Evolutionary conservation across 2,888 invertebrate species (phyloP).

Genomic region (Eilema caniola): DNA sequence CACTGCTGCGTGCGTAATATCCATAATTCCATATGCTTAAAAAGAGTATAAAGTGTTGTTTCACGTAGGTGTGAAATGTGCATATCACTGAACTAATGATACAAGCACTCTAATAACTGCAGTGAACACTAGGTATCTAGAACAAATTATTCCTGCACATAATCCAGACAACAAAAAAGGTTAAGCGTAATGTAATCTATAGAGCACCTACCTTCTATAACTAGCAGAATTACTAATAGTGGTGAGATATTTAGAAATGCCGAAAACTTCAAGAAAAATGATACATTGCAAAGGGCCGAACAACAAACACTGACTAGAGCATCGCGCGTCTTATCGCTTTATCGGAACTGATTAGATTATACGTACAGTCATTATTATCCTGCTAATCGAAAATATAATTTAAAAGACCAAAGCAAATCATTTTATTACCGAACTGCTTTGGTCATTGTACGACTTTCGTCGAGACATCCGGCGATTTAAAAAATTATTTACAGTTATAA

Average conservation of each 20-base stretch:
- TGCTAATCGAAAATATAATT: slow-evolving; percentile 74
- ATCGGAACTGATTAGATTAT: slow-evolving; percentile 78
- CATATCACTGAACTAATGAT: not conserved
- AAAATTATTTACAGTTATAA: not conserved
- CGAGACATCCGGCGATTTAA: slow-evolving; percentile 24
- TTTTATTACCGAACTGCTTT: slow-evolving; percentile 33
- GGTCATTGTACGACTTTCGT: slow-evolving; percentile 37
- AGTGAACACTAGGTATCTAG: not conserved
- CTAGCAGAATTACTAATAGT: slow-evolving; percentile 42
- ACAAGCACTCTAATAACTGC: not conserved
- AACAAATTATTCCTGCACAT: not conserved
- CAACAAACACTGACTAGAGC: slow-evolving; percentile 68
- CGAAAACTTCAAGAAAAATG: slow-evolving; percentile 42
- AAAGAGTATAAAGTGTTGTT: too few relatives aligned
- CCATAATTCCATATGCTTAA: too few relatives aligned
- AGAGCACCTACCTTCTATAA: slow-evolving; percentile 43
- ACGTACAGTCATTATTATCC: slow-evolving; percentile 75
- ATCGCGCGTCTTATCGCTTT: slow-evolving; percentile 69
- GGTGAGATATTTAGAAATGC: slow-evolving; percentile 12
- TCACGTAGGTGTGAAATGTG: not conserved
- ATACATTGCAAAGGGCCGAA: slow-evolving; percentile 59
- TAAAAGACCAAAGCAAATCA: slow-evolving; percentile 55
- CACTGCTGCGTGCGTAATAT: too few relatives aligned
- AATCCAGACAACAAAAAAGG: not conserved
- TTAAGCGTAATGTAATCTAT: not conserved